Base-by-base conservation (phyloP, 2,113 vertebrate species). In the Cyphomyrus discorhynchus region DNA sequence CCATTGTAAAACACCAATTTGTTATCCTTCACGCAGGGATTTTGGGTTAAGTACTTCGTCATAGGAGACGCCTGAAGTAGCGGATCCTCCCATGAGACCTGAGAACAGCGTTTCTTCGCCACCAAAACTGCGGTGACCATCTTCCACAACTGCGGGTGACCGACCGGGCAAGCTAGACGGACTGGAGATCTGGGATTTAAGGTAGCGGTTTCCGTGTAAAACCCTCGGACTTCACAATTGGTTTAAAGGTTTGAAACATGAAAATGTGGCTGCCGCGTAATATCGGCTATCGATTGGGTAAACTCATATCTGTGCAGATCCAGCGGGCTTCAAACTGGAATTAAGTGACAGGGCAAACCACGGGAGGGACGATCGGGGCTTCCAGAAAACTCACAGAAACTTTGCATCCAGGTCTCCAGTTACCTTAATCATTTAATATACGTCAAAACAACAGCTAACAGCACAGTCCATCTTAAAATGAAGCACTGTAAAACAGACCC, bases 261-360 rank as follows among this genome's bases (percentile, higher is more conserved):
- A 50, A 74, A 35, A 49, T 27, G 56, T 15, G n/a, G 42, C 9
- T 84, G 47, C 45, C 24, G 82, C 24, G 82, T 84, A n/a, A 47
- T 42, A 84, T 42, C 21, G 45, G 45, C 11, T 27, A 84, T 46
- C 35, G 70, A 89, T 89, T 80, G 49, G 88, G 47, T 35, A 89
- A 82, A 45, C 66, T 47, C 88, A 15, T 88, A 42, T 49, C 46
- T 47, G 17, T 21, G 7, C 49, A n/a, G 45, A 58, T 88, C 39
- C 19, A 74, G 11, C 19, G 15, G 82, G 31, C 62, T 77, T 88
- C 49, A 27, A 80, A 24, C 52, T 47, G 45, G 19, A 84, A 47
- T 47, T 82, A 27, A 91, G 3, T 82, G 86, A 89, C 88, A 86
- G 47, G 46, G 56, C n/a, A 47, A 88, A 88, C 92, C 92, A 93